A percentile compares a stretch with the other conserved stretches of the same genome.
Evolutionary conservation across 2,888 invertebrate genomes (phyloP).

Genomic region (Bibio marci): DNA sequence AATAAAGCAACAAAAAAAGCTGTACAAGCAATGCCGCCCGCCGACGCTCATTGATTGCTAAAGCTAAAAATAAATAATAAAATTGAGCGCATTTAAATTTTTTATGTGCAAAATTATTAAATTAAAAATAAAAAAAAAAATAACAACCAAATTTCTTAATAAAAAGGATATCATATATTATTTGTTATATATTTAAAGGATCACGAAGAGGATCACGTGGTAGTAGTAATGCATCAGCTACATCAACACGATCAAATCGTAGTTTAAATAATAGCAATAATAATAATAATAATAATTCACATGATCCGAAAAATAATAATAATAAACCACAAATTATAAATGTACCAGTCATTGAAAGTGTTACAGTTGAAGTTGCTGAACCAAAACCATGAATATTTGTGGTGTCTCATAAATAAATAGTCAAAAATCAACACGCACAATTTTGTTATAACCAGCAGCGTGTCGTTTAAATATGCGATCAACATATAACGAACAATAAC

Average conservation of each 20-base stretch:
- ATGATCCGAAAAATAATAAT: conserved; percentile 20
- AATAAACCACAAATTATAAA: conserved; percentile 21
- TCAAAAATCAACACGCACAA: neutral
- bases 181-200: conserved; percentile 19
- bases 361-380: conserved; percentile 62
- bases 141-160: too few relatives aligned
- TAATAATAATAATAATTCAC: neutral
- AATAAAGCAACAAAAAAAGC: too few relatives aligned
- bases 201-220: conserved; percentile 56
- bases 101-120: too few relatives aligned
- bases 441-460: too few relatives aligned
- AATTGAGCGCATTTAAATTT: too few relatives aligned
- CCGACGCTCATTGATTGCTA: too few relatives aligned
- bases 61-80: too few relatives aligned
- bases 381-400: conserved; percentile 34
- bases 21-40: too few relatives aligned
- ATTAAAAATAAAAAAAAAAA: too few relatives aligned
- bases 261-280: conserved; percentile 16
- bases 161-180: too few relatives aligned
- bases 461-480: too few relatives aligned
- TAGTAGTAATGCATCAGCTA: conserved; percentile 61
- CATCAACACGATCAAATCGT: conserved; percentile 50
- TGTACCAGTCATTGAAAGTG: conserved; percentile 39
- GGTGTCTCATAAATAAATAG: conserved; percentile 6
- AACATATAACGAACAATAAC: too few relatives aligned